Conservation (phyloP, 2,888 invertebrate species). For the Folsomia candida region DNA sequence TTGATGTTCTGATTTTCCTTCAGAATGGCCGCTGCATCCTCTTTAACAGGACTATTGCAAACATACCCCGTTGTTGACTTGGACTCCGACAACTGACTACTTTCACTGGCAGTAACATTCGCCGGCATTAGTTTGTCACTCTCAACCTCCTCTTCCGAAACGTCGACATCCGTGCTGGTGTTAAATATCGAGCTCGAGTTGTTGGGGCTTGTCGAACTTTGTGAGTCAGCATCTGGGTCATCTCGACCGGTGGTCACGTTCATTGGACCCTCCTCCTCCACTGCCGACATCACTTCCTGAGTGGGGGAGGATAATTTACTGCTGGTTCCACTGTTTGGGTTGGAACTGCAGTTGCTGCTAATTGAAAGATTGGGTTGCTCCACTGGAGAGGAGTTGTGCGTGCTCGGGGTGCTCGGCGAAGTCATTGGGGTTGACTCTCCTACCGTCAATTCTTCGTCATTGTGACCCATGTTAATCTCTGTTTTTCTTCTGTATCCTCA, state of each 20-base stretch:
- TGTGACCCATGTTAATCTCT: slow-evolving; percentile 1
- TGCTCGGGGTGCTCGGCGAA: background rate
- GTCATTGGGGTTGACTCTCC: background rate
- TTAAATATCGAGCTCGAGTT: background rate
- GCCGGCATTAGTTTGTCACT: background rate
- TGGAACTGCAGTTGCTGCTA: slow-evolving; percentile 8
- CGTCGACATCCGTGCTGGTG: background rate
- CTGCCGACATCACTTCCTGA: background rate
- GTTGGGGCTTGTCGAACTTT: background rate
- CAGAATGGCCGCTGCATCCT: background rate
- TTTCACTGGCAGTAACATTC: background rate
- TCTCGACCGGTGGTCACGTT: background rate
- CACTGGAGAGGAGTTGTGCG: background rate
- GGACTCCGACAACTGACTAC: background rate
- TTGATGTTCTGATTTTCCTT: background rate
- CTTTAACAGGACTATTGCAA: background rate
- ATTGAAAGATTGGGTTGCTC: background rate
- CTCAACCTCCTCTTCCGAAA: background rate
- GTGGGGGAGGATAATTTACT: slow-evolving; percentile 4
- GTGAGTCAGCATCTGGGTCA: background rate
- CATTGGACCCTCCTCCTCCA: too few relatives aligned
- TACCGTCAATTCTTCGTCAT: slow-evolving; percentile 4
- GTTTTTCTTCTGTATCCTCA: background rate
- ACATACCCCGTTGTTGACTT: background rate
- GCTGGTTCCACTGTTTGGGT: background rate